Evolutionary conservation across 2,888 invertebrate genomes (phyloP).

Genomic region (Apoda limacodes): DNA sequence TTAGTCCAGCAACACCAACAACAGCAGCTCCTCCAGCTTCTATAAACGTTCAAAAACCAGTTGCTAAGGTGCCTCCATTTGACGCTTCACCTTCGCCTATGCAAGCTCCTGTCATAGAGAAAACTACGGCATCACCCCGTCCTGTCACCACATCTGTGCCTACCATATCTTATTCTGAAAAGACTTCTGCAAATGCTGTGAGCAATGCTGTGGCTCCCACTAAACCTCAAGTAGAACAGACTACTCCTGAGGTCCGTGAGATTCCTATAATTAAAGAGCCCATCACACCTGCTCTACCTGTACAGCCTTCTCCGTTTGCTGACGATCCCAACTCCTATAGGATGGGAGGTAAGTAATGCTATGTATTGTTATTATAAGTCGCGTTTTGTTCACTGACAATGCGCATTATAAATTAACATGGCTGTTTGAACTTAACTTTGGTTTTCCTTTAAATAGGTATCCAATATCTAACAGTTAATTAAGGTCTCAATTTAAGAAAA

Average conservation of each 20-base stretch:
- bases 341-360: constrained; percentile 75
- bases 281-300: constrained; percentile 44
- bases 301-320: constrained; percentile 59
- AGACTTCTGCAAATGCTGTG: constrained; percentile 44
- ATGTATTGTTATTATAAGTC: too few species aligned
- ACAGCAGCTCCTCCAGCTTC: constrained; percentile 30
- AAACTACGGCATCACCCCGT: constrained; percentile 29
- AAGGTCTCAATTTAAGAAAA: too few species aligned
- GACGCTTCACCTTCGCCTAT: constrained; percentile 64
- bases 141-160: constrained; percentile 22
- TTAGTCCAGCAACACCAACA: constrained; percentile 31
- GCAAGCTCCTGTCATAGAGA: constrained; percentile 35
- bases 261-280: constrained; percentile 33
- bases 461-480: too few species aligned
- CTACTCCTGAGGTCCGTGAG: constrained; percentile 27
- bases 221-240: constrained; percentile 21
- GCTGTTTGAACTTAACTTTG: too few species aligned
- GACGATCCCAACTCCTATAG: constrained; percentile 77
- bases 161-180: constrained; percentile 43
- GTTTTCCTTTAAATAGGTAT: too few species aligned
- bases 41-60: constrained; percentile 59
- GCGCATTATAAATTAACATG: too few species aligned
- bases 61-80: constrained; percentile 72
- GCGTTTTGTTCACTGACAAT: too few species aligned
- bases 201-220: constrained; percentile 28